Conservation (phyloP, 2,888 invertebrate species). For the Epistrophella euchroma region DNA sequence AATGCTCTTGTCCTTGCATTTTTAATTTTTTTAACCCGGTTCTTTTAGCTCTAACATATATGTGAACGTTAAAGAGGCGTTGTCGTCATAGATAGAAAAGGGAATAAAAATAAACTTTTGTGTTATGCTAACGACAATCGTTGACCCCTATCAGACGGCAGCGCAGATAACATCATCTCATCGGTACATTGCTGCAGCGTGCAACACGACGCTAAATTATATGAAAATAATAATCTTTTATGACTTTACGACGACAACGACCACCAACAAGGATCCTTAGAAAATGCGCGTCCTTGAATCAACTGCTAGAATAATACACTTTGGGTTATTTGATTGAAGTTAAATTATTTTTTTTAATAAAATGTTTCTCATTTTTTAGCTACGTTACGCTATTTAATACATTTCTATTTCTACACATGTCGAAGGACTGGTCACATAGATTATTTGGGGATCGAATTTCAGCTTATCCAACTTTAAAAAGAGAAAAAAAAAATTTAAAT, state of each 20-base stretch:
- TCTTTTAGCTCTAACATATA: not conserved
- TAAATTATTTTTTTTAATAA: not conserved
- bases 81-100: constrained; percentile 3
- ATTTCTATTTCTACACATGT: too few relatives aligned
- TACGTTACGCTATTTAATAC: too few relatives aligned
- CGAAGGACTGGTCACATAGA: too few relatives aligned
- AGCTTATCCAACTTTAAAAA: too few relatives aligned
- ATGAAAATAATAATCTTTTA: constrained; percentile 63
- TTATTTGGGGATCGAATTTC: too few relatives aligned
- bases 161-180: constrained; percentile 44
- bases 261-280: constrained; percentile 15
- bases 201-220: constrained; percentile 33
- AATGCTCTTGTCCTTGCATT: constrained; percentile 62
- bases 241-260: constrained; percentile 25
- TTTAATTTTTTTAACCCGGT: constrained; percentile 66
- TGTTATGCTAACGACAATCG: constrained; percentile 63
- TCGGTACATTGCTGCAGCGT: constrained; percentile 31
- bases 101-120: constrained; percentile 35
- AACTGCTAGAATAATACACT: constrained; percentile 11
- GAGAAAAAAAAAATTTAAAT: too few relatives aligned
- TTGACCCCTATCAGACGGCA: constrained; percentile 60
- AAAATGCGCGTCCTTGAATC: constrained; percentile 41
- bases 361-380: too few relatives aligned
- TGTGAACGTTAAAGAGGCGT: not conserved
- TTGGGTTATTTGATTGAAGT: not conserved